phyloP scores from a whole-genome alignment of 92 coral and sea anemone genomes.

The Isaurus tuberculatus region DNA sequence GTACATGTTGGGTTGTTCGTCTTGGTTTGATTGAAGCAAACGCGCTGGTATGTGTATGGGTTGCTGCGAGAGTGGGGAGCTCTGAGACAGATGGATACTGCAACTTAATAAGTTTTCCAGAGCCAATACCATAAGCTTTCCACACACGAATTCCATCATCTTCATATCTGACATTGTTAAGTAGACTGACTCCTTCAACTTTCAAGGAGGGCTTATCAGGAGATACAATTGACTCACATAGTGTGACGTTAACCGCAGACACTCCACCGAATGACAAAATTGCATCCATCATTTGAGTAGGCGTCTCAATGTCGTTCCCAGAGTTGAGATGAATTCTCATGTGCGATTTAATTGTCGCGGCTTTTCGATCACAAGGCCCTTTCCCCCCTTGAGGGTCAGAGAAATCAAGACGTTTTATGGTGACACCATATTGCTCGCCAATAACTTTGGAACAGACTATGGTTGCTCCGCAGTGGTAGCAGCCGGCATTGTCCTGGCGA shows the following conservation, averaged over 20 bases:
- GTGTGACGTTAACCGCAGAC: slow-evolving; percentile 61
- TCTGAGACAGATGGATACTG: neutral
- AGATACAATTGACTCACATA: too few relatives aligned
- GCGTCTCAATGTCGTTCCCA: slow-evolving; percentile 65
- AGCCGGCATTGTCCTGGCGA: slow-evolving; percentile 47
- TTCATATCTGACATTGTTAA: slow-evolving; percentile 38
- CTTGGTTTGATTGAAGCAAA: neutral
- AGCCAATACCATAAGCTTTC: slow-evolving; percentile 5
- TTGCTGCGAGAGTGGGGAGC: neutral
- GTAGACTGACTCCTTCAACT: slow-evolving; percentile 49
- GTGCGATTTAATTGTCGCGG: slow-evolving; percentile 58
- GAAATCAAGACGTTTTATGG: slow-evolving; percentile 60
- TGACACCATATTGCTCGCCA: slow-evolving; percentile 42
- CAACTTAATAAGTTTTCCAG: slow-evolving; percentile 6
- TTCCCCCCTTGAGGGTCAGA: slow-evolving; percentile 66
- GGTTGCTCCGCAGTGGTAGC: slow-evolving; percentile 44
- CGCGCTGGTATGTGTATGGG: neutral
- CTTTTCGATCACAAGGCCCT: slow-evolving; percentile 64
- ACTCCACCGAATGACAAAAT: slow-evolving; percentile 72
- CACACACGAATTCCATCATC: neutral
- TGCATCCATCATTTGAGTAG: slow-evolving; percentile 69
- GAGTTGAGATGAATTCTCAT: slow-evolving; percentile 60
- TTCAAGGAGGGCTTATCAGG: neutral
- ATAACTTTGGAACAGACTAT: slow-evolving; percentile 36
- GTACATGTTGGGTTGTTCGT: slow-evolving; percentile 2